Evolutionary conservation across 1,140 invertebrate genomes (phyloP).

Genomic region (Drosophila albomicans): DNA sequence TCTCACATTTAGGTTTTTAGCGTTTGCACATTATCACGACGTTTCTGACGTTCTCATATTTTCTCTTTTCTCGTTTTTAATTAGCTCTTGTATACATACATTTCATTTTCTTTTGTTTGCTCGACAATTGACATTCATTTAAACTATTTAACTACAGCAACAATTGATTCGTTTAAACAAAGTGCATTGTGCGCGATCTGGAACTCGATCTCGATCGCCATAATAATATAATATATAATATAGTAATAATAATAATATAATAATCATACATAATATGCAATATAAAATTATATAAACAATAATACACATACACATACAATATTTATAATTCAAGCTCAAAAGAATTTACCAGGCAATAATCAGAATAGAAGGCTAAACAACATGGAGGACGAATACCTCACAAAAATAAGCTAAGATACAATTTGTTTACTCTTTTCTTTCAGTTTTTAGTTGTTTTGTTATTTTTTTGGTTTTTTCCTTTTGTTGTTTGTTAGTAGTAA

Average conservation of each 20-base stretch:
- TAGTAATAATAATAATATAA: conserved; percentile 72
- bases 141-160: conserved; percentile 79
- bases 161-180: conserved; percentile 79
- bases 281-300: conserved; percentile 76
- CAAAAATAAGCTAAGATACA: conserved; percentile 28
- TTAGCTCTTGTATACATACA: conserved; percentile 9
- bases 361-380: conserved; percentile 7
- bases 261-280: conserved; percentile 81
- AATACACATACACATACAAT: conserved; percentile 70
- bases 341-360: conserved; percentile 38
- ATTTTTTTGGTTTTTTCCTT: not conserved
- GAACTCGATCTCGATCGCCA: conserved; percentile 43
- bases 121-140: conserved; percentile 61
- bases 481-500: conserved; percentile 18
- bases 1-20: conserved; percentile 78
- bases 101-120: conserved; percentile 20
- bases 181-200: conserved; percentile 60
- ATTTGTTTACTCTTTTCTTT: conserved; percentile 14
- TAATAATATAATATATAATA: conserved; percentile 70
- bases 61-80: conserved; percentile 17
- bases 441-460: not conserved
- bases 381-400: not conserved
- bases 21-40: conserved; percentile 72
- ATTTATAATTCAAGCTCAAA: conserved; percentile 49
- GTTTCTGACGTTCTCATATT: conserved; percentile 59